phyloP scores from a whole-genome alignment of 2,888 invertebrate species.

The Tipula helvola region DNA sequence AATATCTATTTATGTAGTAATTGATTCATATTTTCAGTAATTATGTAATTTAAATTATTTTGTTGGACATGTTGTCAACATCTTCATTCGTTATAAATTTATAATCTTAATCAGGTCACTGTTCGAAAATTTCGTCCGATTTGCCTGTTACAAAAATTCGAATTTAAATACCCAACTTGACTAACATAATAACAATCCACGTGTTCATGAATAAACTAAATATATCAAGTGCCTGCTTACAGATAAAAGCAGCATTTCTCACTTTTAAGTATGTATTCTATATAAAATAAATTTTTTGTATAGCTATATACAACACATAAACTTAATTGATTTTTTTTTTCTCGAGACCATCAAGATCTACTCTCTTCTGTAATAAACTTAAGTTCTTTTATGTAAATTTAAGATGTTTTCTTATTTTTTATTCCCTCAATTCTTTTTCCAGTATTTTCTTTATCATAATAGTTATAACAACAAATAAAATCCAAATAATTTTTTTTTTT shows the following conservation, averaged over 20 bases:
- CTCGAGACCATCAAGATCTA: neutral
- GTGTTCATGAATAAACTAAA: neutral
- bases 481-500: neutral
- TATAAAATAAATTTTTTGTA: neutral
- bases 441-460: neutral
- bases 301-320: neutral
- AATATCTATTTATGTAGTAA: no score
- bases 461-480: neutral
- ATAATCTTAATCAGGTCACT: no score
- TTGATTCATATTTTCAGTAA: no score
- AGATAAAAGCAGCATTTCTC: neutral
- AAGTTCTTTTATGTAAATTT: neutral
- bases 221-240: neutral
- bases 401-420: neutral
- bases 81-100: no score
- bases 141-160: no score
- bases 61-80: no score
- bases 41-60: no score
- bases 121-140: no score
- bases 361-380: conserved; percentile 4
- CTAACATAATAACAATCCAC: neutral
- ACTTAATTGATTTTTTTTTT: neutral
- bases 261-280: neutral
- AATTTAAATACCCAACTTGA: neutral
- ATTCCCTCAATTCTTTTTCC: neutral